phyloP scores from a whole-genome alignment of 2,113 vertebrate species.

The Mesoclemmys tuberculata region DNA sequence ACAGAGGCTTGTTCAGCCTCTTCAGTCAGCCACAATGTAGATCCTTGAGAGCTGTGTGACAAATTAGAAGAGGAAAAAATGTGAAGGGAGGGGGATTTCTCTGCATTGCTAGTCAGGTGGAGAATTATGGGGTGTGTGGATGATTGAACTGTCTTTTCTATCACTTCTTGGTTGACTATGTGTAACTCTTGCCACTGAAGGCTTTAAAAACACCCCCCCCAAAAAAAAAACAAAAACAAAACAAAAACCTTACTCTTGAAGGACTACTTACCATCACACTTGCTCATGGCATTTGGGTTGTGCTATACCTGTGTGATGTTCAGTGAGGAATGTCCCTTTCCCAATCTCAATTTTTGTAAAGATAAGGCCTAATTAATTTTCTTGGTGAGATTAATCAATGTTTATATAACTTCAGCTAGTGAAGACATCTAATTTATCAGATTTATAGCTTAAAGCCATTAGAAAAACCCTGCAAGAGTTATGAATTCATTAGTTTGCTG shows the following conservation, averaged over 20 bases:
- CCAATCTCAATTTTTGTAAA: background rate
- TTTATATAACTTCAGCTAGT: background rate
- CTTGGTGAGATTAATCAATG: background rate
- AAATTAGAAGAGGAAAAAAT: background rate
- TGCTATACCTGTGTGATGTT: rapidly evolving
- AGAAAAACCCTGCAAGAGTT: background rate
- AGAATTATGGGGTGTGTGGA: rapidly evolving
- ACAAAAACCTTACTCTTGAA: background rate
- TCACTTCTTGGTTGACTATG: background rate
- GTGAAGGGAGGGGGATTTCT: background rate
- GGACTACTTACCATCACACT: background rate
- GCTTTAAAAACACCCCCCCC: background rate
- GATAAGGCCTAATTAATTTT: background rate
- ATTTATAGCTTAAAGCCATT: background rate
- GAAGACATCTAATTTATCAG: background rate
- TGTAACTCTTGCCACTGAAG: background rate
- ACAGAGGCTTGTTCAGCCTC: background rate
- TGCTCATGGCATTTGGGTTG: rapidly evolving
- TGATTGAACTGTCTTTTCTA: background rate
- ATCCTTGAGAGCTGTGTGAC: background rate
- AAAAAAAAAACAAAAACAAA: rapidly evolving
- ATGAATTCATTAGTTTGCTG: background rate
- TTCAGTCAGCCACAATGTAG: background rate
- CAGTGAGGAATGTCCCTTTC: background rate
- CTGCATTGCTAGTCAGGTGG: background rate